A percentile compares a stretch with the other conserved stretches of the same genome.
phyloP scores from a whole-genome alignment of 2,888 invertebrate species.

The Taphrorychus bicolor region DNA sequence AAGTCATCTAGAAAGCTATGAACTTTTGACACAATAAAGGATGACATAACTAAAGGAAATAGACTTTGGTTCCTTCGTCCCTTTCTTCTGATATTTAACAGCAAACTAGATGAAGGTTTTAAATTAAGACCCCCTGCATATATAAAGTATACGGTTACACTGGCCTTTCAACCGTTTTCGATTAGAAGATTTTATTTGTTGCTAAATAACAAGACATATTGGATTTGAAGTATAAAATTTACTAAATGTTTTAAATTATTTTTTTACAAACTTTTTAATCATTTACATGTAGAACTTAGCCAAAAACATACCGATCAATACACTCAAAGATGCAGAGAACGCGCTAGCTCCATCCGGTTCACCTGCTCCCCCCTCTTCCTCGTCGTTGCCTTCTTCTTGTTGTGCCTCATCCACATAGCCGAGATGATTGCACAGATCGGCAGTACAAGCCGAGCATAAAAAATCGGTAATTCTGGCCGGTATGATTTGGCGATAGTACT shows the following conservation, averaged over 20 bases:
- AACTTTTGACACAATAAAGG: no score
- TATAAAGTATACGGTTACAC: no score
- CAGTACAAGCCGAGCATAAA: background rate
- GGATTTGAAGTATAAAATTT: background rate
- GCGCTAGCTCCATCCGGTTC: background rate
- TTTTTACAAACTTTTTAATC: background rate
- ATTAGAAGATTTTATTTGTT: no score
- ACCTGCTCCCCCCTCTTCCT: background rate
- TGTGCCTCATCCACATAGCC: background rate
- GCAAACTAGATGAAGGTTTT: no score
- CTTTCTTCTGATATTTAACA: no score
- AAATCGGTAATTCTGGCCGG: slow-evolving; percentile 8
- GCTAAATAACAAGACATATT: no score
- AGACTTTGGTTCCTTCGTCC: no score
- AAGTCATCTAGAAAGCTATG: no score
- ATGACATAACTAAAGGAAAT: no score
- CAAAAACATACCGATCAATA: background rate
- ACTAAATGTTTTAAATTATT: background rate
- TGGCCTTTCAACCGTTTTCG: no score
- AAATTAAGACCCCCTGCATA: no score
- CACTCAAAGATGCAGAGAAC: background rate
- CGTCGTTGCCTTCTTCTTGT: background rate
- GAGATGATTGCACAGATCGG: background rate
- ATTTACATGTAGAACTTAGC: background rate
- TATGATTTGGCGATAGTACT: background rate